Conservation (phyloP, 2,113 vertebrate genomes). For the Cryptomyrus ogoouensis region DNA sequence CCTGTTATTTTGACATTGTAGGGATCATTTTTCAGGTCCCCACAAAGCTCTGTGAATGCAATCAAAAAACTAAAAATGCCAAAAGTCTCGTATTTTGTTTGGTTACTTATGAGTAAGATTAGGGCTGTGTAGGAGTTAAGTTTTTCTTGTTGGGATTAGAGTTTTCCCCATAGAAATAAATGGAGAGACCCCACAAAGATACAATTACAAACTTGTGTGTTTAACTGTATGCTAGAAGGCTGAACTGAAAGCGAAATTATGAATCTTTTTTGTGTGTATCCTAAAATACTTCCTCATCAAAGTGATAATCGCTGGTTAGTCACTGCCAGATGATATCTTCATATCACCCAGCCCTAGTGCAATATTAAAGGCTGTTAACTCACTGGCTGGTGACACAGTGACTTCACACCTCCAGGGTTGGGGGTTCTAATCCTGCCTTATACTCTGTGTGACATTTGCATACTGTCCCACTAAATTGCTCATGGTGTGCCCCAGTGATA, state of each 20-base stretch:
- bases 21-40: no score
- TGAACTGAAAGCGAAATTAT: background rate
- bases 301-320: background rate
- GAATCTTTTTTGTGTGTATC: background rate
- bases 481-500: background rate
- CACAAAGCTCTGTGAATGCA: no score
- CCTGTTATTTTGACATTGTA: no score
- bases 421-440: background rate
- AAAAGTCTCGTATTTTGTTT: no score
- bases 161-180: no score
- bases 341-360: background rate
- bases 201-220: no score
- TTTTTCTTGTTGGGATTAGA: no score
- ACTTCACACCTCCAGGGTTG: background rate
- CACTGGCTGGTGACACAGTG: background rate
- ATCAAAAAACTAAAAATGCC: no score
- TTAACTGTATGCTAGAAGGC: no score
- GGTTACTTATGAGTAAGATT: no score
- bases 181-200: no score
- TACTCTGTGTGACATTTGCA: background rate
- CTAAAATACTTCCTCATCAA: background rate
- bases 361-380: background rate
- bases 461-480: background rate
- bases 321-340: background rate
- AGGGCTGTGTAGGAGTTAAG: no score